Base-by-base conservation (phyloP, 2,797 vertebrate species). In the Poecilia velifera region DNA sequence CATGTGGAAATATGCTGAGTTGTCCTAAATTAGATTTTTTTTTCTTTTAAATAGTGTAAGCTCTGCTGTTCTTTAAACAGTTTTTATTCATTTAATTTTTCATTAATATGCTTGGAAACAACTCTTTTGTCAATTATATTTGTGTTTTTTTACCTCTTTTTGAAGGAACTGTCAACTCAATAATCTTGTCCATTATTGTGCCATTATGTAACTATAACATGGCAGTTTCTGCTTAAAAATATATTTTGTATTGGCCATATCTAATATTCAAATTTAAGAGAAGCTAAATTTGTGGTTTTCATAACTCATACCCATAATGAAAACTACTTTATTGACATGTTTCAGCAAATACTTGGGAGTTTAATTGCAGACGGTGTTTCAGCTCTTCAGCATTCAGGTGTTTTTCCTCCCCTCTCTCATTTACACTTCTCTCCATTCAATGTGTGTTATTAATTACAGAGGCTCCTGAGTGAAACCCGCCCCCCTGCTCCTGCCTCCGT, bases 371-470 rank as follows among this genome's bases (percentile, higher is more conserved):
- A 39, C 28, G 41, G 71, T 45, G 36, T 73, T 80, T 72, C 66
- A 73, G 73, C 64, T 64, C 14, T 78, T 41, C 22, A 79, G 34
- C 76, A 16, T 43, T 25, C 34, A 3, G 68, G 34, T 79, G 77
- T 86, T 83, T 86, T 74, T 59, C 80, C 80, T 53, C 28, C 34
- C 45, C 34, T 31, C 28, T 83, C 72, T 82, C 47, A 13, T 73
- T 82, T 45, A n/a, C 45, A 70, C 28, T 76, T 64, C 73, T 75
- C 10, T 62, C 72, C 28, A 41, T 28, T 43, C 80, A 70, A 59
- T 68, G 73, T 86, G 72, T 92, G 82, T 85, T 86, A 85, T 84
- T 94, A 82, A 78, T 91, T 94, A 55, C 92, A 96, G 94, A 94
- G 76, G 79, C 88, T 81, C 83, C 89, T 83, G 85, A 89, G 49